Base-by-base conservation (phyloP, 2,888 invertebrate species). In the Drosophila ustulata region DNA sequence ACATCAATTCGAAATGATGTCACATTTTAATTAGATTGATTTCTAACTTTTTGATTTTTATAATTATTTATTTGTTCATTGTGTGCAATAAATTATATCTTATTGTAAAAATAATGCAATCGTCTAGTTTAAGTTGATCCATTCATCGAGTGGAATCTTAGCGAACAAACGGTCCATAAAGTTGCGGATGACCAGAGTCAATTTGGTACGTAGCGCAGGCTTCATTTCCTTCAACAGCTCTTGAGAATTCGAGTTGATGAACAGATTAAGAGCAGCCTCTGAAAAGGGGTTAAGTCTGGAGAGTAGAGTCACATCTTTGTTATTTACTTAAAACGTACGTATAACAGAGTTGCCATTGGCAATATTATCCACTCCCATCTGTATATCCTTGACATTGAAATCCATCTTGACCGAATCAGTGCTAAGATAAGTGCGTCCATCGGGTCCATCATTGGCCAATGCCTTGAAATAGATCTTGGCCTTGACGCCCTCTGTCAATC, bases 171-270 rank as follows among this genome's bases (percentile, higher is more conserved):
- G 95, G 82, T 96, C 95, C 55, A 97, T 94, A 91, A 97, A 97
- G 70, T 88, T 94, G 28, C 95, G 94, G 94, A 97, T 96, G 74
- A 96, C 95, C 75, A 94, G 94, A 6, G 96, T 94, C 30, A 97
- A 93, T 91, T 97, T 97, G 71, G 94, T 94, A 88, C 96, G 95
- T 63, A 97, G 93, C 84, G 96, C 95, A 0, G 97, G 97, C 89
- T 97, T 97, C 97, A 97, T 97, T 93, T 97, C 97, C 89, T 96
- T 96, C 49, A 97, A 92, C 11, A 97, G 92, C 76, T 97, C 97
- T 88, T 97, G 97, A 0, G 96, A 95, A 91, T 97, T 96, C 1
- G 96, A 95, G 92, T 97, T 97, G 91, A 97, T 97, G 93, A 97
- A 97, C 50, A 97, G 93, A 92, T 97, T 97, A 71, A 97, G 92